Conservation (phyloP, 2,797 vertebrate genomes). For the Falco rusticolus region DNA sequence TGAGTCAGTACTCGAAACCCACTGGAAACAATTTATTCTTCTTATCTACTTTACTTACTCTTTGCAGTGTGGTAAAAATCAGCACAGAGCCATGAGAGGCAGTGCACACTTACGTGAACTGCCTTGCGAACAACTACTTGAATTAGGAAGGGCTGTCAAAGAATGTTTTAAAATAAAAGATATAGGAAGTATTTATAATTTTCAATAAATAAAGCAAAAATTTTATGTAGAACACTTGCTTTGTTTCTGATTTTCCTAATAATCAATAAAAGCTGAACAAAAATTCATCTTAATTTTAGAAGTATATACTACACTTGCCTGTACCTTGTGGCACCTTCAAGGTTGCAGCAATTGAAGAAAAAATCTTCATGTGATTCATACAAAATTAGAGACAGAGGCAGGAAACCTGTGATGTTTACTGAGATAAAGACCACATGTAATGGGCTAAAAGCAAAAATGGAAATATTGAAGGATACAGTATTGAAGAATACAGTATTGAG, state of each 20-base stretch:
- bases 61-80: background rate
- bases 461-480: background rate
- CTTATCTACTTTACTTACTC: background rate
- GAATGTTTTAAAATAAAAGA: background rate
- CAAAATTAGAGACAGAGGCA: background rate
- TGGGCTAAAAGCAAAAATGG: background rate
- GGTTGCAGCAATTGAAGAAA: background rate
- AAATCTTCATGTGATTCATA: background rate
- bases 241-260: background rate
- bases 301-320: background rate
- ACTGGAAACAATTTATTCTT: background rate
- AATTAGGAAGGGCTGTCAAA: background rate
- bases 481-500: background rate
- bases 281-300: background rate
- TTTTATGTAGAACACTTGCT: background rate
- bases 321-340: background rate
- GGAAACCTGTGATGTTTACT: background rate
- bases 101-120: background rate
- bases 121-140: background rate
- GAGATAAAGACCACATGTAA: background rate
- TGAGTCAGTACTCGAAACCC: background rate
- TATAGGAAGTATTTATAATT: background rate
- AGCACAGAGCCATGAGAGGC: background rate
- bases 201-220: background rate
- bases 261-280: background rate